Percentiles rank a stretch among this genome's conserved stretches.
phyloP scores from a whole-genome alignment of 2,888 invertebrate species.

The Tinea trinotella region DNA sequence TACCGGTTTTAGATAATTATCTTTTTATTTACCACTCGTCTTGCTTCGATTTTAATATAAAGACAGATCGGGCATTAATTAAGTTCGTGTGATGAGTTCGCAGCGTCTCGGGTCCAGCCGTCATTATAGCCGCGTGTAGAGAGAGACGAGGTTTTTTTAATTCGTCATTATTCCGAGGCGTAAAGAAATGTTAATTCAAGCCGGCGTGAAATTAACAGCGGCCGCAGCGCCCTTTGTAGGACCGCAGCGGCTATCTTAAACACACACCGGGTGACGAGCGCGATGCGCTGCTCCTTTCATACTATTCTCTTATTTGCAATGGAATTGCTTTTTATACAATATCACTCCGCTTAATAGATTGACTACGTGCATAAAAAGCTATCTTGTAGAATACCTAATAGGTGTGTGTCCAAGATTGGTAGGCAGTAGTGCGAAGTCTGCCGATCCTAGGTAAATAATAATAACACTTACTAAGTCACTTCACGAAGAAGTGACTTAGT shows the following conservation, averaged over 20 bases:
- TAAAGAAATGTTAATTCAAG: constrained; percentile 75
- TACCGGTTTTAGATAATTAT: constrained; percentile 54
- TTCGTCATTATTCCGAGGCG: constrained; percentile 72
- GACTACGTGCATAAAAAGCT: background rate
- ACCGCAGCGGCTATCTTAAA: constrained; percentile 63
- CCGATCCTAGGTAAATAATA: no score
- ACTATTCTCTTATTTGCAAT: constrained; percentile 67
- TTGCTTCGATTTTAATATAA: constrained; percentile 63
- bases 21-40: constrained; percentile 29
- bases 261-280: constrained; percentile 70
- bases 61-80: constrained; percentile 71
- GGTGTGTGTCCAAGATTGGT: background rate
- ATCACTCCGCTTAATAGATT: constrained; percentile 2
- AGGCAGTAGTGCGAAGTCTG: no score
- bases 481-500: no score
- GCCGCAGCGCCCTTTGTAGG: constrained; percentile 65
- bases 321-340: constrained; percentile 56
- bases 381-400: background rate
- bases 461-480: no score
- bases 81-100: constrained; percentile 65
- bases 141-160: constrained; percentile 68
- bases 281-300: constrained; percentile 54
- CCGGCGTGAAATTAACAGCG: constrained; percentile 73
- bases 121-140: constrained; percentile 66
- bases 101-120: constrained; percentile 46